Percentiles rank a stretch among this genome's conserved stretches.
Conservation (phyloP, 2,888 invertebrate species). For the Drosophila subquinaria region DNA sequence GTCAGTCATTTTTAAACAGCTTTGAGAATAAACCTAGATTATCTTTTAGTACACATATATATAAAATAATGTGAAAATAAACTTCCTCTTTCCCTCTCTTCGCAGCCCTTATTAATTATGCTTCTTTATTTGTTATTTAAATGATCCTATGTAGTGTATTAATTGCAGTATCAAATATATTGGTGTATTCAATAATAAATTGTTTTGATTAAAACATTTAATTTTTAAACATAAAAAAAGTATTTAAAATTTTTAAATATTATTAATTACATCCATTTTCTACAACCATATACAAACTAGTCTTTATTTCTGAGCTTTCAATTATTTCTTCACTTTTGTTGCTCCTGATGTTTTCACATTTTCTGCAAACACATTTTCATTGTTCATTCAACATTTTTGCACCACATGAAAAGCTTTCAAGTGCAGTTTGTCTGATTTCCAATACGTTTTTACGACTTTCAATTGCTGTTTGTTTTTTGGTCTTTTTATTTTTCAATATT, state of each 20-base stretch:
- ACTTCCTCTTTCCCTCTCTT: neutral
- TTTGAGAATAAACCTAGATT: too few species aligned
- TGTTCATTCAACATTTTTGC: slow-evolving; percentile 68
- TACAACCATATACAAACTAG: neutral
- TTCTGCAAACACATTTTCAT: slow-evolving; percentile 33
- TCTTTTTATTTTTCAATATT: slow-evolving; percentile 11
- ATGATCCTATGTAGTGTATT: too few species aligned
- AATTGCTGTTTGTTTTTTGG: slow-evolving; percentile 6
- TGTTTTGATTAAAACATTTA: too few species aligned
- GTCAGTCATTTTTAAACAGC: too few species aligned
- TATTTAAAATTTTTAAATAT: neutral
- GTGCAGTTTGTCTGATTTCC: slow-evolving; percentile 40
- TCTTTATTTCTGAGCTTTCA: neutral
- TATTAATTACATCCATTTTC: neutral
- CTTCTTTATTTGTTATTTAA: too few species aligned
- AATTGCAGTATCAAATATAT: too few species aligned
- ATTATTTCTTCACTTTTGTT: neutral
- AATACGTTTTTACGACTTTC: slow-evolving; percentile 25
- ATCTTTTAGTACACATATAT: too few species aligned
- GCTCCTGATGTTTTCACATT: neutral
- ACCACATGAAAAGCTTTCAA: slow-evolving; percentile 69
- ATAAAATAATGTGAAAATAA: too few species aligned
- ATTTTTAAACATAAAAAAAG: too few species aligned
- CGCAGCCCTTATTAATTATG: neutral
- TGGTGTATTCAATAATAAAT: too few species aligned